Conservation (phyloP, 2,888 invertebrate genomes). For the Chymomyza procnemis region DNA sequence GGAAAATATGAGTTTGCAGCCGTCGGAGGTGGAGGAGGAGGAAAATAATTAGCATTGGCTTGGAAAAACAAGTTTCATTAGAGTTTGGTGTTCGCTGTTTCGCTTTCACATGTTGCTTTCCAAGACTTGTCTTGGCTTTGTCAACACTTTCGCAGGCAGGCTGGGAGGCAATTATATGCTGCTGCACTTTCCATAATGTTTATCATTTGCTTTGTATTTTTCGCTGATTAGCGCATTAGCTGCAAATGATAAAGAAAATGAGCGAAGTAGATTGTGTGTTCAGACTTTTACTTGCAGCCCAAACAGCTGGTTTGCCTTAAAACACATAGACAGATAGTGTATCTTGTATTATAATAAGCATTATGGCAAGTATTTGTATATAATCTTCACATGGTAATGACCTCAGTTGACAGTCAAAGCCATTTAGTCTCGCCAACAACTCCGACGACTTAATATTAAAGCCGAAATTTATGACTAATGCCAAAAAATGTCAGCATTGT, state of each 20-base stretch:
- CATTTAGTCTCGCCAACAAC: slow-evolving; percentile 3
- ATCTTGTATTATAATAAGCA: background rate
- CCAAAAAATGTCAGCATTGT: slow-evolving; percentile 8
- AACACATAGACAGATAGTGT: background rate
- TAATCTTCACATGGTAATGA: slow-evolving; percentile 17
- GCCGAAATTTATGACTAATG: slow-evolving; percentile 7
- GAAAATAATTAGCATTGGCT: slow-evolving; percentile 52
- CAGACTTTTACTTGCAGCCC: slow-evolving; percentile 1
- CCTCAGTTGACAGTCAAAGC: slow-evolving; percentile 14
- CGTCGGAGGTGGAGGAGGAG: background rate
- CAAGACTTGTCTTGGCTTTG: slow-evolving; percentile 24
- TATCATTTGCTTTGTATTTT: slow-evolving; percentile 23
- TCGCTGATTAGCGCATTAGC: background rate
- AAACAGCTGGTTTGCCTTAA: background rate
- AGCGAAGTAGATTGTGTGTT: background rate
- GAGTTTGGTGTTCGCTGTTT: background rate
- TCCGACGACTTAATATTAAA: slow-evolving; percentile 4
- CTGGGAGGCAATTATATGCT: slow-evolving; percentile 49
- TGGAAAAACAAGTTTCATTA: slow-evolving; percentile 41
- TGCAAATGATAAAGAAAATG: background rate
- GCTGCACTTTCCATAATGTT: slow-evolving; percentile 51
- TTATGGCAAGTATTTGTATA: background rate
- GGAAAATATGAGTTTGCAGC: slow-evolving; percentile 2
- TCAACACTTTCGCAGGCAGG: slow-evolving; percentile 66
- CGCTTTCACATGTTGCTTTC: slow-evolving; percentile 54